These are phyloP conservation scores for Tethya wilhelma DNA, from an alignment of 37 sponge, comb jelly and placozoan genomes.

Conservation along the genomic window DNA sequence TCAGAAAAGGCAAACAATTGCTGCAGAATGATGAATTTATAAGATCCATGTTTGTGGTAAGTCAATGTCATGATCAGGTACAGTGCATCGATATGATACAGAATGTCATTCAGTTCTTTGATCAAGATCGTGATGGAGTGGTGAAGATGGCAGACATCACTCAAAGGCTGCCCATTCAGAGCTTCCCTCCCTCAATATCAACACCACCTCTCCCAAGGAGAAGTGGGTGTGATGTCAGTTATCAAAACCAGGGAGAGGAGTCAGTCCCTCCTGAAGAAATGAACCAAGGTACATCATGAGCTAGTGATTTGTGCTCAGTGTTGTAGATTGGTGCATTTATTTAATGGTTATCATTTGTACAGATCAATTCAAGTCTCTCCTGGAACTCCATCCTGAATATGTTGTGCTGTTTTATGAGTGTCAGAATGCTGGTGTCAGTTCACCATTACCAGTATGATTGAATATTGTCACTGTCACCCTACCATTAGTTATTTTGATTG, in stretches of 20 bases:
- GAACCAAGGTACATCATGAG: not conserved
- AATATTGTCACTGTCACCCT: no score
- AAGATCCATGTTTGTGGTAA: conserved; percentile 22
- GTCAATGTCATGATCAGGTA: no score
- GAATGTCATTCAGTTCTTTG: conserved; percentile 61
- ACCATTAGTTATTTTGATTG: no score
- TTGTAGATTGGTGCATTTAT: not conserved
- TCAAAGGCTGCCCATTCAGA: not conserved
- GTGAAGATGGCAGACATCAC: conserved; percentile 23
- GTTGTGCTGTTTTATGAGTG: conserved; percentile 31
- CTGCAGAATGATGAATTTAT: conserved; percentile 5
- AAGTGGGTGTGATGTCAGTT: not conserved
- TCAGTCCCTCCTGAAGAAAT: not conserved
- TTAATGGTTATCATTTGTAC: not conserved
- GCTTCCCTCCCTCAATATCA: not conserved
- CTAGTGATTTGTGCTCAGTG: not conserved
- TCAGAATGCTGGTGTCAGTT: conserved; percentile 20
- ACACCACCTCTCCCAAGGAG: not conserved
- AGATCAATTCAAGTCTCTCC: conserved; percentile 27
- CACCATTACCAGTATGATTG: no score
- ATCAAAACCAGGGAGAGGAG: not conserved
- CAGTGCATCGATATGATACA: no score
- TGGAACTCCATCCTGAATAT: conserved; percentile 6
- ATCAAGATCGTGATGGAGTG: conserved; percentile 14
- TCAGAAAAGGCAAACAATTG: not conserved